A percentile compares a stretch with the other conserved stretches of the same genome.
phyloP scores from a whole-genome alignment of 2,888 invertebrate species.

The Mythimna lalbum region DNA sequence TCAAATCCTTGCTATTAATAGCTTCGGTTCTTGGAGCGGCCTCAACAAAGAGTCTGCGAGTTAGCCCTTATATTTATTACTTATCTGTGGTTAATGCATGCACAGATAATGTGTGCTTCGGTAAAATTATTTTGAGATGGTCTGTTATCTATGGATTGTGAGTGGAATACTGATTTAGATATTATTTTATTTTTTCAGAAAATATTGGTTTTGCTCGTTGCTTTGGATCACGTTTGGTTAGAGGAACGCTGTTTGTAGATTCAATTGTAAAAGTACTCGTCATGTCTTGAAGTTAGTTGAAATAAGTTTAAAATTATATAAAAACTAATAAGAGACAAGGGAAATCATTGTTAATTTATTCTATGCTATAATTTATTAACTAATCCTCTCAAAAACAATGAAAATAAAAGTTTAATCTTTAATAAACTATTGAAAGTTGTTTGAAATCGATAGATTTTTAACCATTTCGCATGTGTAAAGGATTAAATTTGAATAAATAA shows the following conservation, averaged over 20 bases:
- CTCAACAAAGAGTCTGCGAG: slow-evolving; percentile 52
- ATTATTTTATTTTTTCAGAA: background rate
- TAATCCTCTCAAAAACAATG: slow-evolving; percentile 20
- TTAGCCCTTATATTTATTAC: slow-evolving; percentile 58
- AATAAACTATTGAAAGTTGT: slow-evolving; percentile 37
- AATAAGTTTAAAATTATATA: background rate
- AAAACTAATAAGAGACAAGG: background rate
- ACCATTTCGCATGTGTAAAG: background rate
- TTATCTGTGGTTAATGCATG: slow-evolving; percentile 62
- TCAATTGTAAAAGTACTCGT: background rate
- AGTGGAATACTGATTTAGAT: slow-evolving; percentile 33
- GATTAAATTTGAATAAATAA: background rate
- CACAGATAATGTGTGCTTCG: slow-evolving; percentile 59
- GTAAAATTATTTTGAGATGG: slow-evolving; percentile 53
- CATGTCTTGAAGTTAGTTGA: background rate
- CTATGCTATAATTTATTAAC: slow-evolving; percentile 6
- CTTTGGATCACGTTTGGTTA: background rate
- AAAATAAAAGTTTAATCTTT: slow-evolving; percentile 8
- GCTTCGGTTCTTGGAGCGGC: slow-evolving; percentile 61
- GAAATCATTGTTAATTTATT: background rate
- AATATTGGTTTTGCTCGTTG: background rate
- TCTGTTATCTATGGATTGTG: slow-evolving; percentile 39
- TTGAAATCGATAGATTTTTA: slow-evolving; percentile 1
- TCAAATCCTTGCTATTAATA: slow-evolving; percentile 63
- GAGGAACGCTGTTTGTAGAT: background rate